These are phyloP conservation scores for Xanthia icteritia DNA, from an alignment of 2,888 invertebrate species.

Conservation along the genomic window DNA sequence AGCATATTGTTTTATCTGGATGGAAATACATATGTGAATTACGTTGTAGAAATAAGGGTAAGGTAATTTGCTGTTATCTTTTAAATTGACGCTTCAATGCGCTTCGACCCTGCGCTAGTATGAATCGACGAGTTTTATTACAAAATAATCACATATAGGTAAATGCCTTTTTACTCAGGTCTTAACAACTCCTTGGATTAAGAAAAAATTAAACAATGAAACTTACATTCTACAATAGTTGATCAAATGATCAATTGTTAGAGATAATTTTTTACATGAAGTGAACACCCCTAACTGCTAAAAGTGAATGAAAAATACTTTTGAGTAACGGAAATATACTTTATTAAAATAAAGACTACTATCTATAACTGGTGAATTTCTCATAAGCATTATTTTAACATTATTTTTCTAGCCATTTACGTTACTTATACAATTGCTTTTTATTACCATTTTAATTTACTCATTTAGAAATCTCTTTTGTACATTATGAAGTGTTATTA, in stretches of 20 bases:
- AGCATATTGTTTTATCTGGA: neutral
- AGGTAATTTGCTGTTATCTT: neutral
- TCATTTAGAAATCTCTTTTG: conserved; percentile 31
- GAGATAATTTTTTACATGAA: neutral
- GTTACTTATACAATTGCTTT: conserved; percentile 11
- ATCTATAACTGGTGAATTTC: conserved; percentile 11
- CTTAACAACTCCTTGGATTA: neutral
- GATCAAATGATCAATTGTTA: conserved; percentile 2
- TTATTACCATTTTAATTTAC: conserved; percentile 1
- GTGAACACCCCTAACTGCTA: neutral
- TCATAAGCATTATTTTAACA: neutral
- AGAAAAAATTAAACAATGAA: conserved; percentile 6
- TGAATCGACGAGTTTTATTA: neutral
- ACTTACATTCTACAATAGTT: conserved; percentile 16
- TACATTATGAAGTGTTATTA: conserved; percentile 20
- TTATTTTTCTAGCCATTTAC: neutral
- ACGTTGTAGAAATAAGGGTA: neutral
- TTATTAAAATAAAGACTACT: conserved; percentile 7
- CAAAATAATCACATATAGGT: too few species aligned
- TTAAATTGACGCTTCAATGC: neutral
- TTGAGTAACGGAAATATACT: conserved; percentile 13
- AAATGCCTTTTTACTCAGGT: conserved; percentile 20
- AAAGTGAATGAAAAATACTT: conserved; percentile 33
- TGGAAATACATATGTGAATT: neutral
- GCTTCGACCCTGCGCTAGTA: neutral